Conservation (phyloP, 2,797 vertebrate species). For the Ceryle rudis region DNA sequence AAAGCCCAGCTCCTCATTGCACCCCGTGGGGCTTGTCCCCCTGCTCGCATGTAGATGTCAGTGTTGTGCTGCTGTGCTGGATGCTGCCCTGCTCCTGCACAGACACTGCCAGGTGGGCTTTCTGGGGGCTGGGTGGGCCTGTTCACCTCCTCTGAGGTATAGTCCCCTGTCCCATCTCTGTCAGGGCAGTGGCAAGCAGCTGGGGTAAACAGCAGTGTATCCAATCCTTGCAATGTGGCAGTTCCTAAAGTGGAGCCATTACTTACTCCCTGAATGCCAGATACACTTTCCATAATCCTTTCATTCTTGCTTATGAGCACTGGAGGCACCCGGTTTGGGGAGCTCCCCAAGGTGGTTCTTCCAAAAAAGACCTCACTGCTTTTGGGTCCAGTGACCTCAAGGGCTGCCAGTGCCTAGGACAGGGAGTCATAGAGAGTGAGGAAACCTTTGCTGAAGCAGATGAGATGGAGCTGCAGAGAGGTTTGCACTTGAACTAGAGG, state of each 20-base stretch:
- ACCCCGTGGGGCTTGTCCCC: accelerated
- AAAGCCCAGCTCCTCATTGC: accelerated
- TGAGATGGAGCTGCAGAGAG: not conserved
- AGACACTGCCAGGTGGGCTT: accelerated
- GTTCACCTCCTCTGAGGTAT: not conserved
- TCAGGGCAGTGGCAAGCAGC: not conserved
- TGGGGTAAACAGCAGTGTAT: not conserved
- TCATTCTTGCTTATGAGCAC: not conserved
- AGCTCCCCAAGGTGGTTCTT: not conserved
- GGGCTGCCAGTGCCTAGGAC: not conserved
- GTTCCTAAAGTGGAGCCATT: not conserved
- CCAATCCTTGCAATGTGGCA: accelerated
- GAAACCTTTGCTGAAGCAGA: not conserved
- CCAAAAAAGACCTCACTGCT: not conserved
- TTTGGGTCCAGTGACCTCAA: not conserved
- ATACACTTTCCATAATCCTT: not conserved
- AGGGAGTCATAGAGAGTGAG: not conserved
- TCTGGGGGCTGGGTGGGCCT: too few species aligned
- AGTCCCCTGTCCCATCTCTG: accelerated
- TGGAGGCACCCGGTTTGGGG: too few species aligned
- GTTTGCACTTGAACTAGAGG: not conserved
- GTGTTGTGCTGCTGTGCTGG: accelerated
- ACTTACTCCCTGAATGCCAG: not conserved
- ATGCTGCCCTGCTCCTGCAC: not conserved
- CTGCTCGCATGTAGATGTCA: accelerated